Evolutionary conservation across 1,140 invertebrate genomes (phyloP).

Genomic region (Drosophila sproati): DNA sequence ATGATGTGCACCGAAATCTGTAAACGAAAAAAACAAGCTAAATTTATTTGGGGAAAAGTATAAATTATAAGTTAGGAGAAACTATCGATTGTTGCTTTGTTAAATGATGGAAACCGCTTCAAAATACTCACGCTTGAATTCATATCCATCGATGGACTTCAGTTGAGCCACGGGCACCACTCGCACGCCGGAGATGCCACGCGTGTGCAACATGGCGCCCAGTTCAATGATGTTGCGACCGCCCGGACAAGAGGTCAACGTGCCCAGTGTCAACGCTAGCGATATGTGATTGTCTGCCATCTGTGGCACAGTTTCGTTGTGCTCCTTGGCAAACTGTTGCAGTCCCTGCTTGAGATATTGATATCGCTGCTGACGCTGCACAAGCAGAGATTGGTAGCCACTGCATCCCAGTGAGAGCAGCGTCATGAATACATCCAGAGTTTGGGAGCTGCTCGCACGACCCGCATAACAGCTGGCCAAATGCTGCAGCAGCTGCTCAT

Average conservation of each 20-base stretch:
- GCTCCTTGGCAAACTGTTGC: constrained; percentile 86
- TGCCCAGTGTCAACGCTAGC: constrained; percentile 86
- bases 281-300: constrained; percentile 91
- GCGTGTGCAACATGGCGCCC: constrained; percentile 82
- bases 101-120: too few species aligned
- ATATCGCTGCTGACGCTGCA: constrained; percentile 89
- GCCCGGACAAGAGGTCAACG: constrained; percentile 6
- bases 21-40: background rate
- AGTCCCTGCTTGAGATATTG: constrained; percentile 88
- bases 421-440: constrained; percentile 93
- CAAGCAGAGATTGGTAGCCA: constrained; percentile 88
- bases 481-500: constrained; percentile 88
- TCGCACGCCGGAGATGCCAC: constrained; percentile 81
- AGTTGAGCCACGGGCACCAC: constrained; percentile 64
- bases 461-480: constrained; percentile 91
- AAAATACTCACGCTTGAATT: constrained; percentile 62
- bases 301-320: constrained; percentile 88
- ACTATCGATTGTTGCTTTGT: too few species aligned
- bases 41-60: too few species aligned
- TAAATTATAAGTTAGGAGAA: background rate
- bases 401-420: constrained; percentile 90
- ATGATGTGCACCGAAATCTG: constrained; percentile 82
- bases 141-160: constrained; percentile 72
- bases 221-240: constrained; percentile 53
- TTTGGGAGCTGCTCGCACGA: constrained; percentile 90